Evolutionary conservation across 2,113 vertebrate genomes (phyloP).

Genomic region (Syngnathus typhle): DNA sequence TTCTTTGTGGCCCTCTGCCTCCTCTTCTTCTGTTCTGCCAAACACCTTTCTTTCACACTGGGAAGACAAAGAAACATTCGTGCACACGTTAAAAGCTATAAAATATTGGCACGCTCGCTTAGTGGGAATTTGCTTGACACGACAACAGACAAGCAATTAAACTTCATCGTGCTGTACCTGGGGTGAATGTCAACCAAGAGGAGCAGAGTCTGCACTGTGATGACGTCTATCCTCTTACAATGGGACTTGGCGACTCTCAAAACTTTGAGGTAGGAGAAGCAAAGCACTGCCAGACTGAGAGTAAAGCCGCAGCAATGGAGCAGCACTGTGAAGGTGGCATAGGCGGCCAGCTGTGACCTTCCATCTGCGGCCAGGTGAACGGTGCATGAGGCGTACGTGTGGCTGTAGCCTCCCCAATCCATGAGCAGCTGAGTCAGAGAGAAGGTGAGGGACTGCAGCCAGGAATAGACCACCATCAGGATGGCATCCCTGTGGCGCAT

Average conservation of each 20-base stretch:
- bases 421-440: conserved; percentile 66
- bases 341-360: conserved; percentile 57
- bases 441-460: conserved; percentile 72
- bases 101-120: not conserved
- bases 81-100: not conserved
- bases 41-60: conserved; percentile 76
- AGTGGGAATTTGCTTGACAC: not conserved
- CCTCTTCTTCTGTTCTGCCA: conserved; percentile 73
- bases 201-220: conserved; percentile 75
- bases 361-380: conserved; percentile 57
- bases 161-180: conserved; percentile 53
- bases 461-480: conserved; percentile 71
- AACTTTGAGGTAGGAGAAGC: conserved; percentile 75
- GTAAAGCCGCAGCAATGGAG: conserved; percentile 73
- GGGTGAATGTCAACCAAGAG: conserved; percentile 78
- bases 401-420: conserved; percentile 73
- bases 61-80: not conserved
- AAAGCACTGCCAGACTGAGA: conserved; percentile 70
- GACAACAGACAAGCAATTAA: not conserved
- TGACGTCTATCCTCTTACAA: conserved; percentile 74
- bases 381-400: conserved; percentile 73
- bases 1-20: conserved; percentile 72
- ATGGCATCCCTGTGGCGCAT: conserved; percentile 73
- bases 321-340: conserved; percentile 69
- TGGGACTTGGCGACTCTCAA: conserved; percentile 74